phyloP scores from a whole-genome alignment of 1,140 invertebrate genomes.

The Rhopalosiphum maidis region DNA sequence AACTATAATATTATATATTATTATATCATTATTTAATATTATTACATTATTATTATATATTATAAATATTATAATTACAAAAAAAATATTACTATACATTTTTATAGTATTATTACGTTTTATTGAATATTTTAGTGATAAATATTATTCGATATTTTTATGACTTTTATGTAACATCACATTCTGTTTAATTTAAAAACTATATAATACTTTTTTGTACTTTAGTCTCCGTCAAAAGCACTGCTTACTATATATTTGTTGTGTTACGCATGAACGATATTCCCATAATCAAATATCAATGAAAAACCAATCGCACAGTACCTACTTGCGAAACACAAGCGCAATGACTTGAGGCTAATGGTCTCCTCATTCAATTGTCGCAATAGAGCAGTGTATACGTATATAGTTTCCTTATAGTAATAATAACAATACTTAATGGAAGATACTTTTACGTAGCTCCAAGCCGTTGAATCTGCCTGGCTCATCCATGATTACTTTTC shows the following conservation, averaged over 20 bases:
- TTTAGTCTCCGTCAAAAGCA: background rate
- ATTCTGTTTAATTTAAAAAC: background rate
- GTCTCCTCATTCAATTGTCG: slow-evolving; percentile 45
- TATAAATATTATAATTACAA: background rate
- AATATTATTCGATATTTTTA: background rate
- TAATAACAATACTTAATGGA: slow-evolving; percentile 42
- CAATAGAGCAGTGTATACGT: background rate
- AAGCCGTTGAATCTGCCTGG: slow-evolving; percentile 38
- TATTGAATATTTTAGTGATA: background rate
- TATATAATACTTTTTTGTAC: background rate
- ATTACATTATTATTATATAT: too few species aligned
- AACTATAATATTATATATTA: background rate
- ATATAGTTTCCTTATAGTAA: background rate
- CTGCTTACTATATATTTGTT: background rate
- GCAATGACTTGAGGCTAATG: slow-evolving; percentile 31
- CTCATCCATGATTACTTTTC: slow-evolving; percentile 52
- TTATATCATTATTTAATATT: too few species aligned
- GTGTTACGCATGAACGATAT: background rate
- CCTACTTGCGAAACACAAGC: slow-evolving; percentile 20
- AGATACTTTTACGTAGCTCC: slow-evolving; percentile 51
- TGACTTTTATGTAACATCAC: background rate
- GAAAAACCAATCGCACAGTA: background rate
- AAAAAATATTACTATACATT: background rate
- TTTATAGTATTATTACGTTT: background rate
- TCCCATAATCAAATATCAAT: slow-evolving; percentile 18